Evolutionary conservation across 1,140 invertebrate species (phyloP).

Genomic region (Macrosteles quadrilineatus): DNA sequence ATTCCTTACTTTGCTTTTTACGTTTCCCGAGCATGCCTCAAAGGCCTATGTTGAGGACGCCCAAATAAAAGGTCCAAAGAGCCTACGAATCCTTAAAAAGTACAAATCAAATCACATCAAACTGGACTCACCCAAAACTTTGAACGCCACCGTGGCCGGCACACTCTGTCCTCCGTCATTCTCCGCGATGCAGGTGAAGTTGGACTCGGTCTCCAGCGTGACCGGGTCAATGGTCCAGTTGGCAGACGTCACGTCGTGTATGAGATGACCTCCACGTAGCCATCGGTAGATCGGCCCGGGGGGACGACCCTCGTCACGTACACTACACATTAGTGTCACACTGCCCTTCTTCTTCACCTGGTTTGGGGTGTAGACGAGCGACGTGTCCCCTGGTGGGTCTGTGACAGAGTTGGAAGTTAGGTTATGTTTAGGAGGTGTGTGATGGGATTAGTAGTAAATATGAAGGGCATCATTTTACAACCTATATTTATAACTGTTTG

Average conservation of each 20-base stretch:
- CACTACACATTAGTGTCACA: constrained; percentile 76
- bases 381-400: constrained; percentile 76
- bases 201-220: constrained; percentile 76
- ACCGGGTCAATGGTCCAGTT: constrained; percentile 79
- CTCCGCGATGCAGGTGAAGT: constrained; percentile 82
- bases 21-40: too few species aligned
- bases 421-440: too few species aligned
- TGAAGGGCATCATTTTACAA: too few species aligned
- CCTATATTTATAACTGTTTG: too few species aligned
- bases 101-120: too few species aligned
- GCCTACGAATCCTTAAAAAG: too few species aligned
- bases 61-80: too few species aligned
- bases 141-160: constrained; percentile 68
- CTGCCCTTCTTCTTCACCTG: constrained; percentile 76
- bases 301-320: constrained; percentile 79
- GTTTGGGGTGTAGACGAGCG: constrained; percentile 67
- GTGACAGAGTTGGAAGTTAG: too few species aligned
- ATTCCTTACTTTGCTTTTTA: too few species aligned
- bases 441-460: too few species aligned
- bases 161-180: constrained; percentile 80
- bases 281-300: constrained; percentile 63
- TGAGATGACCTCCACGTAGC: constrained; percentile 72
- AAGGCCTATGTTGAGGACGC: too few species aligned
- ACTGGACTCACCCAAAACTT: constrained; percentile 77
- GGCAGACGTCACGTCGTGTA: constrained; percentile 67